Evolutionary conservation across 2,797 vertebrate genomes (phyloP).

Genomic region (Pangasius macronema): DNA sequence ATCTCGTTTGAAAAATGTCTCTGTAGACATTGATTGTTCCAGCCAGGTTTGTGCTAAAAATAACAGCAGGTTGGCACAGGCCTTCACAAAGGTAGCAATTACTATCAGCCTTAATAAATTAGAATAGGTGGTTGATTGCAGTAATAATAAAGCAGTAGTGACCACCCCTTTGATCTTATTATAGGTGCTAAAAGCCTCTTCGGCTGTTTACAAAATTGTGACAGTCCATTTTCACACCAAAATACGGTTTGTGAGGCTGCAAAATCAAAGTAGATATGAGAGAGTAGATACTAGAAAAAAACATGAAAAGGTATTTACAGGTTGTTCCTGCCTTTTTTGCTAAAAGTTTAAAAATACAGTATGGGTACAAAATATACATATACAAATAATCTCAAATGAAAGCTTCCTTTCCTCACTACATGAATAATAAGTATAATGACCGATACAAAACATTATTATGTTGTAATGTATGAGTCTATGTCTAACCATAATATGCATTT

Average conservation of each 20-base stretch:
- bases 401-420: neutral
- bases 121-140: conserved; percentile 25
- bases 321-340: neutral
- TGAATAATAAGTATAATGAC: neutral
- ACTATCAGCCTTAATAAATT: conserved; percentile 27
- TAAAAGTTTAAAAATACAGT: neutral
- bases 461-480: neutral
- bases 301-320: neutral
- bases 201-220: conserved; percentile 1
- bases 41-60: conserved; percentile 12
- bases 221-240: neutral
- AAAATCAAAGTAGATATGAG: neutral
- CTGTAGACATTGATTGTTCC: neutral
- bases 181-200: conserved; percentile 28
- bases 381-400: neutral
- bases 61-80: conserved; percentile 9
- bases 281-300: neutral
- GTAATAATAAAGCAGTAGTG: conserved; percentile 14
- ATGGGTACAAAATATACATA: neutral
- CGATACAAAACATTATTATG: neutral
- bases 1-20: neutral
- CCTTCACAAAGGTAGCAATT: conserved; percentile 17
- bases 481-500: neutral
- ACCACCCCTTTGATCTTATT: conserved; percentile 11
- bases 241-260: neutral